Evolutionary conservation across 1,140 invertebrate genomes (phyloP).

Genomic region (Monomorium pharaonis): DNA sequence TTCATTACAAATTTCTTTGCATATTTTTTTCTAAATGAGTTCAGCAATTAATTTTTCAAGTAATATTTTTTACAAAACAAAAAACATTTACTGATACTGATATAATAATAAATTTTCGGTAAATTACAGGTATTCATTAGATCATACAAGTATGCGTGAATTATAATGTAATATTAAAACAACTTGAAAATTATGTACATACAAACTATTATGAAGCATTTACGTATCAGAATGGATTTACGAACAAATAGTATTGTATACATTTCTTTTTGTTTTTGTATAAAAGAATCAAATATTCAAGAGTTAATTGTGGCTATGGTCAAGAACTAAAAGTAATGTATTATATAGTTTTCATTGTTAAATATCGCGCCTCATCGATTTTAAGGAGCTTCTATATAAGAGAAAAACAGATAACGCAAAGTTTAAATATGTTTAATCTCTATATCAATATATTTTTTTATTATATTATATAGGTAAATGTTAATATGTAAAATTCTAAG

Average conservation of each 20-base stretch:
- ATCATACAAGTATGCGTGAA: background rate
- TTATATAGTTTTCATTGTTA: background rate
- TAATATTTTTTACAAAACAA: background rate
- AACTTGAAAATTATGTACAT: background rate
- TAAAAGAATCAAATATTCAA: background rate
- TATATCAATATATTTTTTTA: conserved; percentile 26
- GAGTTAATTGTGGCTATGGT: background rate
- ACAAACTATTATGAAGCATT: background rate
- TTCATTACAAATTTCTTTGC: background rate
- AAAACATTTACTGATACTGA: conserved; percentile 2
- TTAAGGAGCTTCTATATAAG: background rate
- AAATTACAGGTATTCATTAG: background rate
- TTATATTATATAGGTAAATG: conserved; percentile 1
- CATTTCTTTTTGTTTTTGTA: background rate
- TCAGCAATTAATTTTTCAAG: background rate
- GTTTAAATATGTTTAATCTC: background rate
- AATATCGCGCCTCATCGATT: background rate
- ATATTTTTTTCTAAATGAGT: background rate
- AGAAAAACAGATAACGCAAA: background rate
- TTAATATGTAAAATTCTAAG: background rate
- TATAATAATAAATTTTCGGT: background rate
- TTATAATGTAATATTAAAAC: background rate
- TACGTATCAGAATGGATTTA: background rate
- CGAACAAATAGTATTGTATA: background rate
- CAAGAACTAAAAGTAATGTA: background rate